Conservation (phyloP, 2,888 invertebrate species). For the Drosophila fungiperda region DNA sequence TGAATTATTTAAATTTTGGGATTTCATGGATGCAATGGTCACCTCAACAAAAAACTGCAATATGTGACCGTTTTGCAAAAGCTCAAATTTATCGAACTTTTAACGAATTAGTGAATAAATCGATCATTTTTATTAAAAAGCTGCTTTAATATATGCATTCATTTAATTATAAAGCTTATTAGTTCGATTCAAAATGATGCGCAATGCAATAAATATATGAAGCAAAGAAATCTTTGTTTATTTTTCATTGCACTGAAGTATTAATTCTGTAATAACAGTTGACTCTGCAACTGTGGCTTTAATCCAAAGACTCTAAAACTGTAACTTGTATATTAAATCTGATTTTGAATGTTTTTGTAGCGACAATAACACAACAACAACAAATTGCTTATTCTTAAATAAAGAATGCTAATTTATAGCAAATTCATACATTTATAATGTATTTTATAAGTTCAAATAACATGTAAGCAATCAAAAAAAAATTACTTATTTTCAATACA, state of each 20-base stretch:
- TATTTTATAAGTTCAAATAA: background rate
- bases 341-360: background rate
- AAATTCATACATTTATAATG: no score
- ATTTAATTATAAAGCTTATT: background rate
- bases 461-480: background rate
- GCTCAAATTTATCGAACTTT: background rate
- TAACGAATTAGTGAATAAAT: background rate
- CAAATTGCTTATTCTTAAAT: background rate
- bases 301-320: background rate
- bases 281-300: background rate
- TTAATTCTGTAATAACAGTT: background rate
- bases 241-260: background rate
- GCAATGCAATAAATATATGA: background rate
- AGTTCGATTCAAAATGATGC: background rate
- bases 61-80: slow-evolving; percentile 1
- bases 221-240: background rate
- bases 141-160: background rate
- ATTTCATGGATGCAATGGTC: background rate
- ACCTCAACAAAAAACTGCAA: background rate
- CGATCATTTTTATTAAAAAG: background rate
- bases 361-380: background rate
- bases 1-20: background rate
- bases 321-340: background rate
- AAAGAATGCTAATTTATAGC: no score
- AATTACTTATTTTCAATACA: background rate